Percentiles rank a stretch among this genome's conserved stretches.
Evolutionary conservation across 1,140 invertebrate genomes (phyloP).

Genomic region (Hormaphis cornu): DNA sequence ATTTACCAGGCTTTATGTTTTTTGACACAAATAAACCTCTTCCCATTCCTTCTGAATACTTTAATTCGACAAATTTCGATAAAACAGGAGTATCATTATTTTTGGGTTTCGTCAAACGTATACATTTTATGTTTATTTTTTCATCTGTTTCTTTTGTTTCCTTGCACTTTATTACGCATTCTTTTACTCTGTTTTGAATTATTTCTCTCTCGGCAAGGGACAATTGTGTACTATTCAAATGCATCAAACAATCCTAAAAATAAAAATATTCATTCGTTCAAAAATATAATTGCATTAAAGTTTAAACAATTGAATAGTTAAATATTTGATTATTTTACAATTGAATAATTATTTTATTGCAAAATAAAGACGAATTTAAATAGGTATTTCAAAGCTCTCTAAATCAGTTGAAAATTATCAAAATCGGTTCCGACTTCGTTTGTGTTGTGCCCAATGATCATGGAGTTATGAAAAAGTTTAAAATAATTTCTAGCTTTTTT

Average conservation of each 20-base stretch:
- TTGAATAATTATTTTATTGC: too few relatives aligned
- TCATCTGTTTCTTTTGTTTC: background rate
- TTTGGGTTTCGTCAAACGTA: background rate
- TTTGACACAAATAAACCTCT: background rate
- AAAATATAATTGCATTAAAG: too few relatives aligned
- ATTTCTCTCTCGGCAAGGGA: background rate
- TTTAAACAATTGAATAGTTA: too few relatives aligned
- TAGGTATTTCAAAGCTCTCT: too few relatives aligned
- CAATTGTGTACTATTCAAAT: background rate
- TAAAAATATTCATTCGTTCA: too few relatives aligned
- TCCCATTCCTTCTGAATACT: slow-evolving; percentile 11
- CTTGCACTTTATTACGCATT: background rate
- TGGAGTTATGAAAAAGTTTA: too few relatives aligned
- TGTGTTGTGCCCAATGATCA: too few relatives aligned
- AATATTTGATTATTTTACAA: too few relatives aligned
- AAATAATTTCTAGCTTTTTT: too few relatives aligned
- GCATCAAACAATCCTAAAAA: background rate
- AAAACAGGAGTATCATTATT: background rate
- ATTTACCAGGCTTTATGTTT: slow-evolving; percentile 16
- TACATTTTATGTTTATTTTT: background rate
- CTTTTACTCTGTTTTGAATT: background rate
- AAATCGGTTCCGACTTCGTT: too few relatives aligned
- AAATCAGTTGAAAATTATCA: too few relatives aligned
- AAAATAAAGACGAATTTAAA: too few relatives aligned
- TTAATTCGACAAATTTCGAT: background rate